Evolutionary conservation across 2,113 vertebrate species (phyloP).

Genomic region (Plectropomus leopardus): DNA sequence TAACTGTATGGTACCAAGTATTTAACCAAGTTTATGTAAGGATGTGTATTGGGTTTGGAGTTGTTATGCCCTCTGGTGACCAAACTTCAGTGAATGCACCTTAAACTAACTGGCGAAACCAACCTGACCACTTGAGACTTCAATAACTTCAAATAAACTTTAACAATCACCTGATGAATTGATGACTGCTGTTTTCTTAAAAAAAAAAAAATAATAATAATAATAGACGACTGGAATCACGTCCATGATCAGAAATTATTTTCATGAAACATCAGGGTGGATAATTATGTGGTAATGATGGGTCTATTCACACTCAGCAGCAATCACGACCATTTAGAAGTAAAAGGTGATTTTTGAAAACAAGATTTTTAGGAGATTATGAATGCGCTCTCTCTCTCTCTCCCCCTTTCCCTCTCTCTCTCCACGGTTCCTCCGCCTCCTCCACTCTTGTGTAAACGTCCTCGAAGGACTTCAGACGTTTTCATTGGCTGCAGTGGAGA

Average conservation of each 20-base stretch:
- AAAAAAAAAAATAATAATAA: too few relatives aligned
- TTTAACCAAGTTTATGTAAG: background rate
- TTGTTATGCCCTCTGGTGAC: constrained; percentile 8
- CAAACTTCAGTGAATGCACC: background rate
- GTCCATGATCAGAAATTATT: background rate
- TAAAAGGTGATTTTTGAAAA: background rate
- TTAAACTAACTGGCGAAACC: background rate
- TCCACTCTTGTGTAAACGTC: constrained; percentile 30
- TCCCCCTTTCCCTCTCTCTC: too few relatives aligned
- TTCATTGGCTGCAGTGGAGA: constrained; percentile 66
- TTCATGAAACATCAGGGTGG: background rate
- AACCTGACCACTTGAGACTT: background rate
- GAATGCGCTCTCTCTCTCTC: background rate
- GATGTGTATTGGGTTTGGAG: background rate
- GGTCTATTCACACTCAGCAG: background rate
- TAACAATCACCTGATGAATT: too few relatives aligned
- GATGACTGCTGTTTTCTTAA: background rate
- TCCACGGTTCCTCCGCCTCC: constrained; percentile 33
- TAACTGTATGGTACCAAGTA: too few relatives aligned
- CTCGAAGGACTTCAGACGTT: constrained; percentile 45
- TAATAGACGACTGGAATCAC: background rate
- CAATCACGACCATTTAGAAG: background rate
- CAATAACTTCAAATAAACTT: background rate
- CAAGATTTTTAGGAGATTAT: background rate
- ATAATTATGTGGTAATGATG: background rate